These are phyloP conservation scores for Sylvia borin DNA, from an alignment of 2,797 vertebrate species.

Conservation along the genomic window DNA sequence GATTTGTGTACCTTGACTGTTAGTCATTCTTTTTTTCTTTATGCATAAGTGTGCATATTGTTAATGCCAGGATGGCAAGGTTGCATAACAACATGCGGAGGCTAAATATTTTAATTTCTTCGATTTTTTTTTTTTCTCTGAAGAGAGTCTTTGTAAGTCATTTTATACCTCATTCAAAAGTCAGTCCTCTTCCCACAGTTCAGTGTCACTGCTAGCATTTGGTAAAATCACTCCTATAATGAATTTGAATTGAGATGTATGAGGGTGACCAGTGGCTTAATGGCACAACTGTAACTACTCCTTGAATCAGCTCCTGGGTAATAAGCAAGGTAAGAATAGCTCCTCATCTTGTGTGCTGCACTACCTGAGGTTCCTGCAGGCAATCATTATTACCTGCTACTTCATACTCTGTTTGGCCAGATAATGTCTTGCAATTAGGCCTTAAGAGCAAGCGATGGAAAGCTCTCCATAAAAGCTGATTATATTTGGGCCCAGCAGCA, in stretches of 20 bases:
- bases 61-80: neutral
- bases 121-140: neutral
- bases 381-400: neutral
- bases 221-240: constrained; percentile 33
- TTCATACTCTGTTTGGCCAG: constrained; percentile 41
- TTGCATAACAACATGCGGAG: neutral
- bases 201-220: constrained; percentile 9
- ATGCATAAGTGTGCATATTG: neutral
- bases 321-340: neutral
- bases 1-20: neutral
- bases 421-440: constrained; percentile 52
- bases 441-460: constrained; percentile 10
- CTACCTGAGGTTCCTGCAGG: neutral
- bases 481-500: neutral
- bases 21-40: neutral
- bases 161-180: constrained; percentile 9
- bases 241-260: constrained; percentile 40
- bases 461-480: constrained; percentile 44
- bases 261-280: constrained; percentile 31
- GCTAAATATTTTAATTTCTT: neutral
- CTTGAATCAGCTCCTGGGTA: constrained; percentile 16
- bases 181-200: neutral
- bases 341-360: constrained; percentile 20
- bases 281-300: constrained; percentile 4
- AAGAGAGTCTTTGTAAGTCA: neutral